Evolutionary conservation across 35 echinoderm and acorn worm genomes (phyloP), one percentile per base, ranked within the genome.

Genomic region (Apostichopus japonicus): DNA sequence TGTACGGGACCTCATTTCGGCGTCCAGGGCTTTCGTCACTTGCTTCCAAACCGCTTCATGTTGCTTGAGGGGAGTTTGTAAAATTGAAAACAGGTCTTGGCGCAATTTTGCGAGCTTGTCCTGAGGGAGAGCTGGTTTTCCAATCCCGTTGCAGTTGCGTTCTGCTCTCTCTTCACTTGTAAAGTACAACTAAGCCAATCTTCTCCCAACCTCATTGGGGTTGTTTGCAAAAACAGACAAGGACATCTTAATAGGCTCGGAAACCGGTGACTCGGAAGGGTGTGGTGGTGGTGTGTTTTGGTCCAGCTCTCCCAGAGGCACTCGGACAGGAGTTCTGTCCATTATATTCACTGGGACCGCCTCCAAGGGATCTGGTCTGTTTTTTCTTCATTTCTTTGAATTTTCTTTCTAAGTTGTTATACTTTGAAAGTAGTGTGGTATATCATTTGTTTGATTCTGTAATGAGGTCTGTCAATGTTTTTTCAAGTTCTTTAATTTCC

Each of bases 121-220:
- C 10, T 14, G 77, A 23, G 15, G 15, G 15, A 79, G 77, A n/a
- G 77, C 77, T 79, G 15, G 15, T 23, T 79, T 79, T 11, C 10
- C 15, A 23, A 79, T 79, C 10, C 77, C 77, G 7, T 79, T 79
- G 10, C 77, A 79, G 33, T 79, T 79, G 8, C 4, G 23, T 10
- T 6, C 23, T 10, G 77, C 77, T 79, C 77, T 79, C 77, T 79
- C 77, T 79, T 79, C 77, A 19, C 23, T 23, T 24, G 77, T 79
- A 79, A 79, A 79, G 22, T 79, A 79, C 15, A 79, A 11, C 23
- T 79, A 24, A 5, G 77, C 77, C 22, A 23, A 79, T 79, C 22
- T 5, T 51, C 77, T 6, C 15, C 15, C 23, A n/a, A 10, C 10
- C 15, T 11, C 5, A n/a, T n/a, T 14, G 77, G 77, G 77, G 15